phyloP scores from a whole-genome alignment of 2,888 invertebrate species.

The Nowickia ferox region DNA sequence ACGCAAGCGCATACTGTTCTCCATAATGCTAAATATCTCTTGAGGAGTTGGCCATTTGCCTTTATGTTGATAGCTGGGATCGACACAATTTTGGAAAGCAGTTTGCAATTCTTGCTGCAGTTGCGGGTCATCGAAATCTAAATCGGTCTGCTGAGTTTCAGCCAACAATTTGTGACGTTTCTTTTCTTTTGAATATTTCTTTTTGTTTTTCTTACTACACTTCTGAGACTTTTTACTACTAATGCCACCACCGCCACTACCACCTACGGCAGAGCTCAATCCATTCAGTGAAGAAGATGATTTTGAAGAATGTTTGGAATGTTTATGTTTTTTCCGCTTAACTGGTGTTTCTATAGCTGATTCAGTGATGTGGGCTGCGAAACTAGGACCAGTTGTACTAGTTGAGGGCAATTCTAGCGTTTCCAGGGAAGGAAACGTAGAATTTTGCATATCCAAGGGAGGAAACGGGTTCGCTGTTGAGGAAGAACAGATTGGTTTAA shows the following conservation, averaged over 20 bases:
- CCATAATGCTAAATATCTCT: slow-evolving; percentile 88
- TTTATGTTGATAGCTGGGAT: slow-evolving; percentile 78
- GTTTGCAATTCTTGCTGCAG: slow-evolving; percentile 78
- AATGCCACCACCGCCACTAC: slow-evolving; percentile 65
- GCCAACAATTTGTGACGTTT: slow-evolving; percentile 77
- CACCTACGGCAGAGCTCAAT: slow-evolving; percentile 60
- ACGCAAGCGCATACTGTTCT: slow-evolving; percentile 91
- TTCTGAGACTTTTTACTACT: slow-evolving; percentile 77
- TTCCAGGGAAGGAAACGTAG: slow-evolving; percentile 78
- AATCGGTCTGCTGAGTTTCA: slow-evolving; percentile 71
- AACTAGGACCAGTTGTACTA: slow-evolving; percentile 61
- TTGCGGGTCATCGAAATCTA: slow-evolving; percentile 78
- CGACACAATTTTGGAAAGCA: slow-evolving; percentile 76
- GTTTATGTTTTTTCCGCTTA: slow-evolving; percentile 84
- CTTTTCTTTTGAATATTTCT: slow-evolving; percentile 81
- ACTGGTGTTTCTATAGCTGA: slow-evolving; percentile 54
- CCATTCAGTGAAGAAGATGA: slow-evolving; percentile 77
- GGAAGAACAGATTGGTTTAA: slow-evolving; percentile 52
- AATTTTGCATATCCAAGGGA: slow-evolving; percentile 39
- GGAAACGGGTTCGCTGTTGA: slow-evolving; percentile 32
- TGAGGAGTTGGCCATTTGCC: slow-evolving; percentile 84
- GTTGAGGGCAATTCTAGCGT: slow-evolving; percentile 79
- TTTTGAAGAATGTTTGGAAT: slow-evolving; percentile 82
- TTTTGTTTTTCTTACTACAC: slow-evolving; percentile 83
- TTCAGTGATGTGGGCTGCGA: slow-evolving; percentile 59